Evolutionary conservation across 2,888 invertebrate genomes (phyloP), one percentile per base, ranked within the genome.

Genomic region (Eurytoma adleriae): DNA sequence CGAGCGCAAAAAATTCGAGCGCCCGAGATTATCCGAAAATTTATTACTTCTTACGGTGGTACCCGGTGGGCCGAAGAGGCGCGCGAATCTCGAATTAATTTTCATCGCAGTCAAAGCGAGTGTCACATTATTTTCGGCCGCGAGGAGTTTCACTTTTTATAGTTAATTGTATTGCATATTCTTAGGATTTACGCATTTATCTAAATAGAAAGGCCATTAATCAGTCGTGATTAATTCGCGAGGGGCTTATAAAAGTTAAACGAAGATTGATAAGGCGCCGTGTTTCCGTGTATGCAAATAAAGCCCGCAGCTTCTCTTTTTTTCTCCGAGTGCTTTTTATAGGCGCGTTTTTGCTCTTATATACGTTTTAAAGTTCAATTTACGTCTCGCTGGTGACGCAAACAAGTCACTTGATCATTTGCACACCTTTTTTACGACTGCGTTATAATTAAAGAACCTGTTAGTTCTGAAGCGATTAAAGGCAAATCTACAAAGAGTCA

Each of bases 11-110:
- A 62, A 71, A 57, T 66, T 57, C 64, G 56, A 66, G 30, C 24
- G 24, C 24, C 30, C 70, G 71, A 57, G 71, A 78, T 78, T 20
- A 78, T 71, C 71, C 50, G 54, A 50, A 13, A 71, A 78, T 71
- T 78, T 78, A 78, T 78, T 66, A 48, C 50, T 57, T 48, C 48
- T 70, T 70, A 71, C 57, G 24, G 71, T 56, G 66, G 66, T 40
- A 50, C 50, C 16, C 56, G 30, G 48, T 61, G 61, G 13, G 61
- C 20, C 61, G 48, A 69, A 40, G 62, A 54, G 48, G 70, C 48
- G 30, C 30, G 16, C 48, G 18, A 18, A 57, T 64, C 64, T 64
- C 18, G 56, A 56, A 54, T 69, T 61, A 68, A 76, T 61, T 59
- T 61, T 61, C 30, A 66, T 62, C 62, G n/a, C n/a, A 62, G n/a